Evolutionary conservation across 2,797 vertebrate species (phyloP).

Genomic region (Lutjanus argentimaculatus): DNA sequence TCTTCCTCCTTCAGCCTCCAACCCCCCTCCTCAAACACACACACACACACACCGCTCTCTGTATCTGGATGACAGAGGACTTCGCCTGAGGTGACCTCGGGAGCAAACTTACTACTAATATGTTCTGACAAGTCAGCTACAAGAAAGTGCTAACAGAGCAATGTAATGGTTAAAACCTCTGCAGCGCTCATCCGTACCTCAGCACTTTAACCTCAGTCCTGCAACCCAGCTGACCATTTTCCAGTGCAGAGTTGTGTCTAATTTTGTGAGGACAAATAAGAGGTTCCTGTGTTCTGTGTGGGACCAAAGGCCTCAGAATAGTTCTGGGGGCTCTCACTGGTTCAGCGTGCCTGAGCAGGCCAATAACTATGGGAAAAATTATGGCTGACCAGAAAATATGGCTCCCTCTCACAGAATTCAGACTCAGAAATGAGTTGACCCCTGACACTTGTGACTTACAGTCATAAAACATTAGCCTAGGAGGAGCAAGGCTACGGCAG

Average conservation of each 20-base stretch:
- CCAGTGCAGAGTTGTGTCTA: conserved; percentile 35
- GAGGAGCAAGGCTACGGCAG: not conserved
- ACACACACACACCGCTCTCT: not conserved
- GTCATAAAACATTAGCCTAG: conserved; percentile 27
- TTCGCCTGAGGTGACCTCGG: conserved; percentile 65
- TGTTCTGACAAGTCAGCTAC: conserved; percentile 72
- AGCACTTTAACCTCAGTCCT: conserved; percentile 63
- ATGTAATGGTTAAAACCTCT: conserved; percentile 55
- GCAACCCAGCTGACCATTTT: conserved; percentile 39
- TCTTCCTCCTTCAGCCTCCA: conserved; percentile 23
- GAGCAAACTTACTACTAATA: conserved; percentile 66
- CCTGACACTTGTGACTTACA: conserved; percentile 30
- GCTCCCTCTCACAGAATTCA: conserved; percentile 40
- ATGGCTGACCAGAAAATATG: conserved; percentile 35
- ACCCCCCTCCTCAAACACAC: conserved; percentile 4
- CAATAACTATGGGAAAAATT: conserved; percentile 26
- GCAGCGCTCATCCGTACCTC: conserved; percentile 49
- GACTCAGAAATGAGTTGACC: conserved; percentile 40
- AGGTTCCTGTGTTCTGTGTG: conserved; percentile 39
- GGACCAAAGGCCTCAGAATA: conserved; percentile 43
- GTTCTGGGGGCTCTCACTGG: conserved; percentile 42
- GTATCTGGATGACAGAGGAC: conserved; percentile 64
- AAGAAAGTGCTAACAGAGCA: conserved; percentile 73
- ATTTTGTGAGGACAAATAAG: conserved; percentile 61
- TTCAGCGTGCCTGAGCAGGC: conserved; percentile 3